Percentiles rank a stretch among this genome's conserved stretches.
Evolutionary conservation across 2,888 invertebrate species (phyloP).

Genomic region (Malachius bipustulatus): DNA sequence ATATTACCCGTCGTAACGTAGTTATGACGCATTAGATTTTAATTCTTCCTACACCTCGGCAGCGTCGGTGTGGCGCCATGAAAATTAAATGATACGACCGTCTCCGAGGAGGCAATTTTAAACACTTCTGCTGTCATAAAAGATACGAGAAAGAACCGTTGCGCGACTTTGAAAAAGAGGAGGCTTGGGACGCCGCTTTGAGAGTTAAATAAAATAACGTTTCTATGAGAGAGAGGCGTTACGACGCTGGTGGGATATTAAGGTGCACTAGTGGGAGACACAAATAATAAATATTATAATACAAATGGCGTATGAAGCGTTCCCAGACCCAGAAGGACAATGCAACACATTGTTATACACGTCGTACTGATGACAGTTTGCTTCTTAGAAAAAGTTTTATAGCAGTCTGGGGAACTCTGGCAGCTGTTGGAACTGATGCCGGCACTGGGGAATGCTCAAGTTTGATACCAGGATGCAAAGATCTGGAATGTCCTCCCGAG

Average conservation of each 20-base stretch:
- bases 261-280: constrained; percentile 34
- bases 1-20: constrained; percentile 28
- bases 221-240: constrained; percentile 33
- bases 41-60: constrained; percentile 28
- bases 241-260: constrained; percentile 33
- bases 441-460: too few relatives aligned
- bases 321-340: constrained; percentile 29
- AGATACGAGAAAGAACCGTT: constrained; percentile 35
- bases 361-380: constrained; percentile 35
- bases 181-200: constrained; percentile 33
- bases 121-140: constrained; percentile 38
- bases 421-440: too few relatives aligned
- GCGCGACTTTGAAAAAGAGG: constrained; percentile 36
- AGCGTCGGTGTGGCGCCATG: constrained; percentile 30
- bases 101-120: constrained; percentile 36
- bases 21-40: constrained; percentile 36
- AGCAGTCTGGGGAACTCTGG: constrained; percentile 32
- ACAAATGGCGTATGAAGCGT: constrained; percentile 29
- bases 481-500: too few relatives aligned
- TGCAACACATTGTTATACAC: constrained; percentile 38
- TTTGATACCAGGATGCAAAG: too few relatives aligned
- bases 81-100: constrained; percentile 38
- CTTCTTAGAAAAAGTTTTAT: constrained; percentile 39
- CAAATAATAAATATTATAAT: constrained; percentile 41
- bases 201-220: constrained; percentile 37